Percentiles rank a stretch among this genome's conserved stretches.
Evolutionary conservation across 2,113 vertebrate genomes (phyloP).

Genomic region (Sturnira hondurensis): DNA sequence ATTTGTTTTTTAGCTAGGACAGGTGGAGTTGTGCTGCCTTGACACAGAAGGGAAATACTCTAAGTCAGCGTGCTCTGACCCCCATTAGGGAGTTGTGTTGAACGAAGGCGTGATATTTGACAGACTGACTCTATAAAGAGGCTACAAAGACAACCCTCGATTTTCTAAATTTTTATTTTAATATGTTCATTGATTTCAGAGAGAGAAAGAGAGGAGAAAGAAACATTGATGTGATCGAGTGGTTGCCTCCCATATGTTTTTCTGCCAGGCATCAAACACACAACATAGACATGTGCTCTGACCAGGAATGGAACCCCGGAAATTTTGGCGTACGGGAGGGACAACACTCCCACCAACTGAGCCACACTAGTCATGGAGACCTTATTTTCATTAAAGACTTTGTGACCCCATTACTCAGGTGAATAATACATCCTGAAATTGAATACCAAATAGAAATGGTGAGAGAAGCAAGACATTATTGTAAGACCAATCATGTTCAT

Average conservation of each 20-base stretch:
- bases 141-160: neutral
- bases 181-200: too few relatives aligned
- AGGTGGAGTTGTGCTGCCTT: neutral
- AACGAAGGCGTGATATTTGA: neutral
- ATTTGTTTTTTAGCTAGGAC: neutral
- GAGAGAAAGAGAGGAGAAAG: too few relatives aligned
- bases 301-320: too few relatives aligned
- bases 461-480: neutral
- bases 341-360: too few relatives aligned
- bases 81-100: neutral
- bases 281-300: too few relatives aligned
- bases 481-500: neutral
- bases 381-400: neutral
- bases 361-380: too few relatives aligned
- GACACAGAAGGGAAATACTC: neutral
- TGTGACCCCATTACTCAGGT: neutral
- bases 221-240: too few relatives aligned
- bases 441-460: neutral
- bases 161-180: neutral
- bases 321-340: too few relatives aligned
- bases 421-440: neutral
- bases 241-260: too few relatives aligned
- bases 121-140: neutral
- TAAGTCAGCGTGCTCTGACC: neutral
- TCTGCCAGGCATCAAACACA: too few relatives aligned